A percentile compares a stretch with the other conserved stretches of the same genome.
phyloP scores from a whole-genome alignment of 2,113 vertebrate genomes.

The Drymodes brunneopygia region DNA sequence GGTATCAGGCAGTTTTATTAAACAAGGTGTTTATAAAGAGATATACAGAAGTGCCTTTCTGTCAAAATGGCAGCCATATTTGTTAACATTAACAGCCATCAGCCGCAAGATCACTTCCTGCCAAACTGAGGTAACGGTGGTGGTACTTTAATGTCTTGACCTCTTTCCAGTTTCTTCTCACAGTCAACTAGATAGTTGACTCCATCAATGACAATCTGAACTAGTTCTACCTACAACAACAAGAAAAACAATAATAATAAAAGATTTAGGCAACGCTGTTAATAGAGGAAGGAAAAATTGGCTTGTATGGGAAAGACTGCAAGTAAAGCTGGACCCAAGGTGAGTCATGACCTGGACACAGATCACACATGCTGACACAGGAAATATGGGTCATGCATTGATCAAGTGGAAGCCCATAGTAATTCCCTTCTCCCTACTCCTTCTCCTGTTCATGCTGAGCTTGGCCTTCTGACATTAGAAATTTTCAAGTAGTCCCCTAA shows the following conservation, averaged over 20 bases:
- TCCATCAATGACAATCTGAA: constrained; percentile 88
- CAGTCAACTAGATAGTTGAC: constrained; percentile 90
- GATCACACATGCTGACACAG: background rate
- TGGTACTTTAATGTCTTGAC: constrained; percentile 90
- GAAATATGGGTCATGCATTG: background rate
- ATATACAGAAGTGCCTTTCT: background rate
- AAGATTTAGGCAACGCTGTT: background rate
- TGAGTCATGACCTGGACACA: background rate
- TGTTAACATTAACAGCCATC: background rate
- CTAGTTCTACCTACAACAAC: constrained; percentile 81
- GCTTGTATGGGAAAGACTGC: background rate
- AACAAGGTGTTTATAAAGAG: background rate
- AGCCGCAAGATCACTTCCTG: background rate
- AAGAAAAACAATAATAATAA: background rate
- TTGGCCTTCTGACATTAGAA: background rate
- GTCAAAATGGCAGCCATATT: background rate
- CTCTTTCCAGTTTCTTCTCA: constrained; percentile 88
- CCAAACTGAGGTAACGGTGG: constrained; percentile 79
- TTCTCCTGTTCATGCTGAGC: background rate
- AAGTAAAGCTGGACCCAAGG: background rate
- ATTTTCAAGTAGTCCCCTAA: background rate
- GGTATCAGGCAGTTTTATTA: background rate
- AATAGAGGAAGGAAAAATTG: background rate
- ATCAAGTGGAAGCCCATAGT: background rate
- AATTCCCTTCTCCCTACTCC: background rate